A percentile compares a stretch with the other conserved stretches of the same genome.
phyloP scores from a whole-genome alignment of 1,140 invertebrate species.

The Drosophila prosaltans region DNA sequence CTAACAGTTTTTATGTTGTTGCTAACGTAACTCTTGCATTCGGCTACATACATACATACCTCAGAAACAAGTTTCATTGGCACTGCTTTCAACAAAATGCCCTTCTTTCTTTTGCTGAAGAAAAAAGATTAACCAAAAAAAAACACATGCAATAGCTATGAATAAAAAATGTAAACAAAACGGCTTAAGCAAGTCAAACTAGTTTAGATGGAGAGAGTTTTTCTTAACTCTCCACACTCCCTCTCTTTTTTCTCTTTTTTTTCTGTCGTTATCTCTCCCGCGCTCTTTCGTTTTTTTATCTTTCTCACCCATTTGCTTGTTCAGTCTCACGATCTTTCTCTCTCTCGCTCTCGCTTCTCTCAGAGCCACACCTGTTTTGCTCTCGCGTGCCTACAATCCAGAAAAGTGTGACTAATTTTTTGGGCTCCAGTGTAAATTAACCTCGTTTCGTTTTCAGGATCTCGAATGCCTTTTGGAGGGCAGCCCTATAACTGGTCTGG shows the following conservation, averaged over 20 bases:
- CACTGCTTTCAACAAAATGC: slow-evolving; percentile 51
- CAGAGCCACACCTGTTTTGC: slow-evolving; percentile 71
- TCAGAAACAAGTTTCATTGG: slow-evolving; percentile 52
- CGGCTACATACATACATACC: slow-evolving; percentile 13
- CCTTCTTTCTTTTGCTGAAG: not conserved
- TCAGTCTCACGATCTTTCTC: not conserved
- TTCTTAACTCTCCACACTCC: not conserved
- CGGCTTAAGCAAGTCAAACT: slow-evolving; percentile 65
- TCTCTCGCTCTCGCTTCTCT: not conserved
- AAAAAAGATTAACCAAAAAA: slow-evolving; percentile 37
- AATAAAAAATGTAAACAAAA: slow-evolving; percentile 78
- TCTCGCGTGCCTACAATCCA: slow-evolving; percentile 49
- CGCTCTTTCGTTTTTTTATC: not conserved
- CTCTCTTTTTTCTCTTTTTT: not conserved
- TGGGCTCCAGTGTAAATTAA: slow-evolving; percentile 61
- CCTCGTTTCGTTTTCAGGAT: slow-evolving; percentile 68
- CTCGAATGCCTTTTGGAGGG: slow-evolving; percentile 31
- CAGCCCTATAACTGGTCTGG: slow-evolving; percentile 76
- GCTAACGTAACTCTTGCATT: slow-evolving; percentile 54
- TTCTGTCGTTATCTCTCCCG: not conserved
- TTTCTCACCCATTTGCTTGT: not conserved
- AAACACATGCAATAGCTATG: slow-evolving; percentile 52
- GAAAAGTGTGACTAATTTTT: slow-evolving; percentile 15
- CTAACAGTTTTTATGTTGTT: slow-evolving; percentile 41
- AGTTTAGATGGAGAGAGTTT: slow-evolving; percentile 42